These are phyloP conservation scores for Phylloscopus whistleri DNA, from an alignment of 2,113 vertebrate genomes.

Conservation along the genomic window DNA sequence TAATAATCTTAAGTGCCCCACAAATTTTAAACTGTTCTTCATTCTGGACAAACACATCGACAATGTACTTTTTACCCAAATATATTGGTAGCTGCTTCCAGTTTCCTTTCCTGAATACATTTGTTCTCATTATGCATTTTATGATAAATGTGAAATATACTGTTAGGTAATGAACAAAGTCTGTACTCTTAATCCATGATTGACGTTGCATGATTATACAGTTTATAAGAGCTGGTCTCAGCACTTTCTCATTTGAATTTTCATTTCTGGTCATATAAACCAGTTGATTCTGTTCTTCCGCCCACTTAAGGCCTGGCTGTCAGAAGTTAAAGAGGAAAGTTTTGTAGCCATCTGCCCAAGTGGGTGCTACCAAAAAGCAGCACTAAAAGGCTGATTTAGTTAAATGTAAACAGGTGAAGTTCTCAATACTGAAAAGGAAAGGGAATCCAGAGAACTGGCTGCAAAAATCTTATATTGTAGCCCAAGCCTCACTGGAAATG, in stretches of 20 bases:
- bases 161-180: background rate
- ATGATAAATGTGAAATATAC: background rate
- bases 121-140: background rate
- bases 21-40: background rate
- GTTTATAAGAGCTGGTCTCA: background rate
- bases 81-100: background rate
- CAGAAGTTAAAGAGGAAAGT: too few species aligned
- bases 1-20: background rate
- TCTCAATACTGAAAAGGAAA: background rate
- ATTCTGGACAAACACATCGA: background rate
- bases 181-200: background rate
- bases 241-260: background rate
- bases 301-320: background rate
- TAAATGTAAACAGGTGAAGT: background rate
- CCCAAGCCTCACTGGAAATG: constrained; percentile 28
- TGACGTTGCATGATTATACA: background rate
- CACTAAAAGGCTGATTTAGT: background rate
- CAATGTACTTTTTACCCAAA: background rate
- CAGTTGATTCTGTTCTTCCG: background rate
- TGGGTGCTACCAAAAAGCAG: background rate
- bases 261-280: background rate
- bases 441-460: background rate
- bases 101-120: background rate
- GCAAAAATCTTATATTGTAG: background rate
- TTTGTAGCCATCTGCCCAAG: background rate